phyloP scores from a whole-genome alignment of 2,888 invertebrate genomes.

The Entomobrya proxima region DNA sequence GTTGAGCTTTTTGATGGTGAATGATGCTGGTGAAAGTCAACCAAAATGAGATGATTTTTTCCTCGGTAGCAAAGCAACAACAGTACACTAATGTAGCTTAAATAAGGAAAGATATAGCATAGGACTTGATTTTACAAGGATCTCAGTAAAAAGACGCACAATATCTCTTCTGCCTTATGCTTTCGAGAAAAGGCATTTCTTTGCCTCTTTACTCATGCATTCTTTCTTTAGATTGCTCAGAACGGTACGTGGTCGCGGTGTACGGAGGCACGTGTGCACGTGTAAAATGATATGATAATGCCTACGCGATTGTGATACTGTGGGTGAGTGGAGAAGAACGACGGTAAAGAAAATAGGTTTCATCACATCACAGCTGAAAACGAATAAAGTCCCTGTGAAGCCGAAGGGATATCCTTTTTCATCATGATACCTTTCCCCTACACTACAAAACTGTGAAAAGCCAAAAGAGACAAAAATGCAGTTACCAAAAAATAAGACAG shows the following conservation, averaged over 20 bases:
- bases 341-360: background rate
- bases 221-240: background rate
- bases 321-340: background rate
- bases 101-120: background rate
- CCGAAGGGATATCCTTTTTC: constrained; percentile 23
- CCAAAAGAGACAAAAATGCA: background rate
- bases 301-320: background rate
- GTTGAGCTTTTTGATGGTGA: background rate
- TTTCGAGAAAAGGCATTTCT: too few species aligned
- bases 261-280: constrained; percentile 4
- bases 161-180: too few species aligned
- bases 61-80: background rate
- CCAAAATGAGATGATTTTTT: background rate
- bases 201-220: background rate
- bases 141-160: too few species aligned
- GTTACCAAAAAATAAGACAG: constrained; percentile 26
- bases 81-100: background rate
- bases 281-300: constrained; percentile 5
- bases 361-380: constrained; percentile 38
- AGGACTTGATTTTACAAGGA: background rate
- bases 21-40: background rate
- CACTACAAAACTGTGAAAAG: background rate
- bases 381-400: constrained; percentile 7
- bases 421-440: background rate
- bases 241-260: background rate